Conservation (phyloP, 2,113 vertebrate genomes). For the Tyto alba region DNA sequence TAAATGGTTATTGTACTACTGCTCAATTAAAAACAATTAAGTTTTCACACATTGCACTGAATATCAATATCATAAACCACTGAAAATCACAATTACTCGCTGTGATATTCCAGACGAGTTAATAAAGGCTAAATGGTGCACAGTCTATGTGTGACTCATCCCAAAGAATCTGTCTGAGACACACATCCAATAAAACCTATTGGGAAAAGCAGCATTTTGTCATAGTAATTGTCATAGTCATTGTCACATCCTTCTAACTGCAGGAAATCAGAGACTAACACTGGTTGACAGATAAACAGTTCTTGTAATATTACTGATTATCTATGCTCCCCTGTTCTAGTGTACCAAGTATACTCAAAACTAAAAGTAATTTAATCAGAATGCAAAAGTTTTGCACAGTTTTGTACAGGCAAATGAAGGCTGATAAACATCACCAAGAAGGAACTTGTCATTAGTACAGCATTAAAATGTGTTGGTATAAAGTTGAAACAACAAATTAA, state of each 20-base stretch:
- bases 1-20: slow-evolving; percentile 8
- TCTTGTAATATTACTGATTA: neutral
- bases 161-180: neutral
- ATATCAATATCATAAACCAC: neutral
- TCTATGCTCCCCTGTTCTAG: neutral
- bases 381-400: neutral
- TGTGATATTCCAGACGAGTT: slow-evolving; percentile 16
- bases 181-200: neutral
- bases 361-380: neutral
- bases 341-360: neutral
- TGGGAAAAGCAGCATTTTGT: neutral
- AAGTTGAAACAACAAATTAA: neutral
- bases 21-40: slow-evolving; percentile 28
- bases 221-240: too few relatives aligned
- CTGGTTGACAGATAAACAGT: neutral
- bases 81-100: neutral
- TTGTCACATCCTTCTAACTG: neutral
- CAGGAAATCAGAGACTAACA: neutral
- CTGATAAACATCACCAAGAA: neutral
- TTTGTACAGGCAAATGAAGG: neutral
- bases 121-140: slow-evolving; percentile 11
- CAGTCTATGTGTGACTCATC: neutral
- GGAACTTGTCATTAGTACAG: neutral
- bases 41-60: neutral
- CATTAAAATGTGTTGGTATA: neutral